Percentiles rank a stretch among this genome's conserved stretches.
phyloP scores from a whole-genome alignment of 2,888 invertebrate genomes.

The Gryllus longicercus region DNA sequence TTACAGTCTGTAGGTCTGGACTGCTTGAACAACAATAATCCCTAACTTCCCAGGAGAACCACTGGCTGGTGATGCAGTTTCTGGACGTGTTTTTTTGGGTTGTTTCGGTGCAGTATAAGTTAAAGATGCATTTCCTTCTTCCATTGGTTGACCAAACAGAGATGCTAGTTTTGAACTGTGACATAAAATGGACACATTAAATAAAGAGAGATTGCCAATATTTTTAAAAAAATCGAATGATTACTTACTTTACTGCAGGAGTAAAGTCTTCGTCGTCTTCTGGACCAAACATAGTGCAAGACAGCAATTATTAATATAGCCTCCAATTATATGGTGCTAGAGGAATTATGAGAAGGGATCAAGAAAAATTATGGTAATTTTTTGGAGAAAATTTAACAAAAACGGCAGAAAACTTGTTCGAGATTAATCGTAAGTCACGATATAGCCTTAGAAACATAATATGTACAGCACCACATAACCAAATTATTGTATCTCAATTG shows the following conservation, averaged over 20 bases:
- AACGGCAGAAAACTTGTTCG: too few relatives aligned
- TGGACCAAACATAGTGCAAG: conserved; percentile 34
- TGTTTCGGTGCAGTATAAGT: conserved; percentile 38
- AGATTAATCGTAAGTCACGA: too few relatives aligned
- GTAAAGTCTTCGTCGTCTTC: conserved; percentile 38
- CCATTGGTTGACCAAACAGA: conserved; percentile 35
- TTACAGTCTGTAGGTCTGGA: conserved; percentile 36
- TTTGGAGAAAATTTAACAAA: too few relatives aligned
- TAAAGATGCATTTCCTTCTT: conserved; percentile 35
- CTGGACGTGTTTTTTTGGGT: conserved; percentile 32
- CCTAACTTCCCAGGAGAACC: conserved; percentile 32
- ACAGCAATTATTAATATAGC: not conserved
- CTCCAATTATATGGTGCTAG: not conserved
- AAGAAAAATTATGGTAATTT: too few relatives aligned
- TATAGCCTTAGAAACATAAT: too few relatives aligned
- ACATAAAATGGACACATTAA: conserved; percentile 23
- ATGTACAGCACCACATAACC: too few relatives aligned
- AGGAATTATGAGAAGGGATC: too few relatives aligned
- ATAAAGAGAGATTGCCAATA: not conserved
- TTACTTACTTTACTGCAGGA: conserved; percentile 33
- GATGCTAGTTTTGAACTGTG: conserved; percentile 38
- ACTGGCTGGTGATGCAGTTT: conserved; percentile 22
- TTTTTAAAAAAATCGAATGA: not conserved
- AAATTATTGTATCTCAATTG: too few relatives aligned
- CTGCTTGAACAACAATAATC: conserved; percentile 36